These are phyloP conservation scores for Anguilla marmorata DNA, from an alignment of 2,797 vertebrate species.

Conservation along the genomic window DNA sequence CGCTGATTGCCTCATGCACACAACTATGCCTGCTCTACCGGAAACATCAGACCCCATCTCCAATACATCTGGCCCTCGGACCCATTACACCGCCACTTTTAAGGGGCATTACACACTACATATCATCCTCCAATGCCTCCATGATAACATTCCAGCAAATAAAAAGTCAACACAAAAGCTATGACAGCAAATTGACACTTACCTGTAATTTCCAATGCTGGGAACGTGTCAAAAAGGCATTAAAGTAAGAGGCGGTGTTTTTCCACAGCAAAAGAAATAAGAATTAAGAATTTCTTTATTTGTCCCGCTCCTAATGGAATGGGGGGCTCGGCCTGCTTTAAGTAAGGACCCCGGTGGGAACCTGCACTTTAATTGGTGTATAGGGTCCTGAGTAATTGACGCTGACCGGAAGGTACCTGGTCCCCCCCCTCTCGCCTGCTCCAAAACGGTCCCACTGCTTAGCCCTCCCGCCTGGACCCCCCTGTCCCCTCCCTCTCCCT, in stretches of 20 bases:
- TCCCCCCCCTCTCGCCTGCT: neutral
- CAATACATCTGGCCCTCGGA: constrained; percentile 1
- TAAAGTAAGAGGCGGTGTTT: neutral
- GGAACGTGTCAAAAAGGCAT: neutral
- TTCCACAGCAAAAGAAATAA: neutral
- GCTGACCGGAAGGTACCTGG: neutral
- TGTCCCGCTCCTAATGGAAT: neutral
- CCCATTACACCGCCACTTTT: neutral
- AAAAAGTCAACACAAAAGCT: neutral
- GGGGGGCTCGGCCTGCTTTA: neutral
- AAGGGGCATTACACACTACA: neutral
- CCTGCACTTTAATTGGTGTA: neutral
- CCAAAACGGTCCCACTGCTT: neutral
- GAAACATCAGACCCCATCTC: constrained; percentile 15
- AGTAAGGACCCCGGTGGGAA: neutral
- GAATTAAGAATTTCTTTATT: neutral
- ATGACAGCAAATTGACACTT: neutral
- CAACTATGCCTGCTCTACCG: neutral
- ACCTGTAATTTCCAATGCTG: neutral
- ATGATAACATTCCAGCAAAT: neutral
- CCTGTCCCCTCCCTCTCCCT: neutral
- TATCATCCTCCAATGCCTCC: constrained; percentile 9
- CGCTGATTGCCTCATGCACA: constrained; percentile 1
- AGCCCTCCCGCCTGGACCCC: neutral
- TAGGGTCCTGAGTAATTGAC: neutral